Evolutionary conservation across 1,140 invertebrate species (phyloP).

Genomic region (Calliopsis andreniformis): DNA sequence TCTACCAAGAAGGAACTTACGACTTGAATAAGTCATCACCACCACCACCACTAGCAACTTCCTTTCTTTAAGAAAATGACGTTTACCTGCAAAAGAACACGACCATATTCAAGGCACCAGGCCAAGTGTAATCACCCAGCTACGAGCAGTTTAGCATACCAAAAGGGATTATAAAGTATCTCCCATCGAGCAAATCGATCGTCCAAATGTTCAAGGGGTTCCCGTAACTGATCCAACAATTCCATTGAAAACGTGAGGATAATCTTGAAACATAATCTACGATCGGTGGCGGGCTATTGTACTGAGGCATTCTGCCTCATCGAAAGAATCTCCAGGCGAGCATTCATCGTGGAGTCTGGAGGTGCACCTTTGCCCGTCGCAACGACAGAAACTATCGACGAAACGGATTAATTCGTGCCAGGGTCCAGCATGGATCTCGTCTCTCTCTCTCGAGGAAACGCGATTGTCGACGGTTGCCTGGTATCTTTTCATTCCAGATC

Average conservation of each 20-base stretch:
- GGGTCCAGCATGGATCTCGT: slow-evolving; percentile 25
- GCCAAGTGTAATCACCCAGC: neutral
- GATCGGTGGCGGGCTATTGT: neutral
- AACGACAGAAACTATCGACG: slow-evolving; percentile 18
- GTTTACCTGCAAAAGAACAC: slow-evolving; percentile 29
- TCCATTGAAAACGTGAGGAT: neutral
- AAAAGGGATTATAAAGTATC: slow-evolving; percentile 2
- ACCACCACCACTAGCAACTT: too few relatives aligned
- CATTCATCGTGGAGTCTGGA: neutral
- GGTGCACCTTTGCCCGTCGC: neutral
- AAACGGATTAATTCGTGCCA: slow-evolving; percentile 23
- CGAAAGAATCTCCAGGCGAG: neutral
- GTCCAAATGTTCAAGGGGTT: neutral
- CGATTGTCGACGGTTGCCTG: slow-evolving; percentile 24
- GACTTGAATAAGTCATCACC: too few relatives aligned
- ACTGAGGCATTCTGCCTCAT: neutral
- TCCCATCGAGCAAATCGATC: neutral
- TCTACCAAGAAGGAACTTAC: slow-evolving; percentile 1
- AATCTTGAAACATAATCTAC: neutral
- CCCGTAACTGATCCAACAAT: neutral
- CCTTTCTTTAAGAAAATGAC: too few relatives aligned
- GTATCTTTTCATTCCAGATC: slow-evolving; percentile 55
- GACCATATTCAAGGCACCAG: neutral
- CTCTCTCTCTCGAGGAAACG: slow-evolving; percentile 5
- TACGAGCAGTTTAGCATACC: neutral